Evolutionary conservation across 1,140 invertebrate genomes (phyloP).

Genomic region (Drosophila oshimai): DNA sequence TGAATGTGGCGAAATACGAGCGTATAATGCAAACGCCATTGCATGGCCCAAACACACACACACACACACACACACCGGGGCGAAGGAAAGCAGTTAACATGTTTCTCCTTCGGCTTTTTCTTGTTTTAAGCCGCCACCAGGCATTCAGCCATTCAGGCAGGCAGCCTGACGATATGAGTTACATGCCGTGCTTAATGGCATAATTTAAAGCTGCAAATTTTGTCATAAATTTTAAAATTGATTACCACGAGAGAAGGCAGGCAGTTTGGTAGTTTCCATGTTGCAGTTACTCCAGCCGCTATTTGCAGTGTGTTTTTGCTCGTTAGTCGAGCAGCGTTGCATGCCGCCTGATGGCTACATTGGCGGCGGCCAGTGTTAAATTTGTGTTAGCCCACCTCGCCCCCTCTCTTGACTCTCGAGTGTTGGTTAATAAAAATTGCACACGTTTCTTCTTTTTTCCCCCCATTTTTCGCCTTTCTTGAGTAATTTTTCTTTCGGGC

Average conservation of each 20-base stretch:
- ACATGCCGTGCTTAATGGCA: constrained; percentile 83
- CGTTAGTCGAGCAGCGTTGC: constrained; percentile 75
- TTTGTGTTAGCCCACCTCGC: constrained; percentile 66
- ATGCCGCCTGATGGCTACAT: constrained; percentile 78
- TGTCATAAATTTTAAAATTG: constrained; percentile 83
- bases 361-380: constrained; percentile 74
- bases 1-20: constrained; percentile 81
- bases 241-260: constrained; percentile 75
- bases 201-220: constrained; percentile 83
- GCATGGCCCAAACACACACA: constrained; percentile 48
- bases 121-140: constrained; percentile 75
- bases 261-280: constrained; percentile 61
- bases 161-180: constrained; percentile 81
- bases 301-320: constrained; percentile 57
- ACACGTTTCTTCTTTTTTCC: constrained; percentile 19
- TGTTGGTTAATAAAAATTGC: constrained; percentile 57
- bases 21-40: constrained; percentile 81
- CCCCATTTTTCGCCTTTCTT: constrained; percentile 3
- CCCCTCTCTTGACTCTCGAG: too few species aligned
- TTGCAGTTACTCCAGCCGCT: constrained; percentile 39
- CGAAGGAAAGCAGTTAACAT: constrained; percentile 75
- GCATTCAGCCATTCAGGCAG: constrained; percentile 17
- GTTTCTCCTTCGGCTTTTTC: constrained; percentile 77
- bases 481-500: constrained; percentile 28
- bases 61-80: constrained; percentile 15